Evolutionary conservation across 2,888 invertebrate species (phyloP).

Genomic region (Dolichopus griseipennis): DNA sequence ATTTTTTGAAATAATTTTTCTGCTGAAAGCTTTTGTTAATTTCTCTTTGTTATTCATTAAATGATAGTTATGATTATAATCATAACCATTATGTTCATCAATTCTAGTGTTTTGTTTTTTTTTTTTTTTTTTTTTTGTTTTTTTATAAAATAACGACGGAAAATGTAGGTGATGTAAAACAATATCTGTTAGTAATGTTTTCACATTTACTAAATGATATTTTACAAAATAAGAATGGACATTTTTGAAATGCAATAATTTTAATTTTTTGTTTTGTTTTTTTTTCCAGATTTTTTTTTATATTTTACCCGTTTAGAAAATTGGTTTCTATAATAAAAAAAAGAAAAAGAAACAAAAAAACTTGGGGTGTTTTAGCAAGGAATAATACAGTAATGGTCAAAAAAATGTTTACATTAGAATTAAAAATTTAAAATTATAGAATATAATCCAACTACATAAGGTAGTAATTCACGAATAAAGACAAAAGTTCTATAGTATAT

Average conservation of each 20-base stretch:
- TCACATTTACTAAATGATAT: neutral
- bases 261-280: neutral
- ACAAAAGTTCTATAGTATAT: too few relatives aligned
- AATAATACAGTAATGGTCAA: too few relatives aligned
- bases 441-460: too few relatives aligned
- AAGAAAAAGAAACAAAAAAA: too few relatives aligned
- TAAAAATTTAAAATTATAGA: too few relatives aligned
- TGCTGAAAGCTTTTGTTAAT: neutral
- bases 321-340: too few relatives aligned
- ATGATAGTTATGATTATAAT: neutral
- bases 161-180: neutral
- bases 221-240: neutral
- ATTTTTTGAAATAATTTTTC: neutral
- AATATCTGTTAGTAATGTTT: neutral
- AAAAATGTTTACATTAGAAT: too few relatives aligned
- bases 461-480: too few relatives aligned
- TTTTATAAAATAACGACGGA: neutral
- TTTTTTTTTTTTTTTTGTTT: neutral
- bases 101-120: neutral
- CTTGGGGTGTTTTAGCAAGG: too few relatives aligned
- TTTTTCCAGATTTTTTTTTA: neutral
- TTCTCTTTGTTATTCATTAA: neutral
- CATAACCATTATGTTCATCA: neutral
- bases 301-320: neutral
- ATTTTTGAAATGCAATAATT: neutral